Percentiles rank a stretch among this genome's conserved stretches.
Evolutionary conservation across 2,888 invertebrate species (phyloP).

Genomic region (Dolichopus griseipennis): DNA sequence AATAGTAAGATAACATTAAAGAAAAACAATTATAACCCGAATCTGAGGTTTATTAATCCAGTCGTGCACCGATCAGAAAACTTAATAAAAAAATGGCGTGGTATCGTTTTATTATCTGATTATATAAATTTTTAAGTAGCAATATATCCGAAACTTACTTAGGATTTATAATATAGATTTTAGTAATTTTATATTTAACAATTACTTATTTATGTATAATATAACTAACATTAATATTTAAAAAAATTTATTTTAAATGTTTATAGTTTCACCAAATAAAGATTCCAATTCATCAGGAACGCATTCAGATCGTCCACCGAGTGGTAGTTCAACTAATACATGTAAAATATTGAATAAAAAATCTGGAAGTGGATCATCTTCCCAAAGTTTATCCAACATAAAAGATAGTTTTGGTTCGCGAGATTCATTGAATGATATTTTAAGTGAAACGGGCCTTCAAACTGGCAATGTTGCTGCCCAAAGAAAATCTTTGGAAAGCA

Average conservation of each 20-base stretch:
- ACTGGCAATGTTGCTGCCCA: constrained; percentile 47
- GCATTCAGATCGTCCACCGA: constrained; percentile 45
- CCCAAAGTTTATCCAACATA: constrained; percentile 31
- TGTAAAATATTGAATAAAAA: constrained; percentile 33
- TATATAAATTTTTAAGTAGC: no score
- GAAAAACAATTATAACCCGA: no score
- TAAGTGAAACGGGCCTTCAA: constrained; percentile 38
- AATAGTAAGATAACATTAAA: no score
- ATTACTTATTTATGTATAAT: no score
- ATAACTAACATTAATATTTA: no score
- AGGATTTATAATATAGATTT: no score
- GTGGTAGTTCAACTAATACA: constrained; percentile 21
- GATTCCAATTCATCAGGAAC: constrained; percentile 24
- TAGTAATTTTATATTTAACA: no score
- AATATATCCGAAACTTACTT: no score
- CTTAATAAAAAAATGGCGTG: no score
- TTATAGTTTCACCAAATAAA: constrained; percentile 29
- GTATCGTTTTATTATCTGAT: no score
- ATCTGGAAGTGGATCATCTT: constrained; percentile 32
- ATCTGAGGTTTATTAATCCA: no score
- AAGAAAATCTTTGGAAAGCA: constrained; percentile 47
- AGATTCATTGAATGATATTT: constrained; percentile 42
- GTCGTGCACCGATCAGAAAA: no score
- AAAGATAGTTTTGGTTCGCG: constrained; percentile 42
- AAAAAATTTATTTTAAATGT: not conserved